phyloP scores from a whole-genome alignment of 2,113 vertebrate species.

The Xiphias gladius region DNA sequence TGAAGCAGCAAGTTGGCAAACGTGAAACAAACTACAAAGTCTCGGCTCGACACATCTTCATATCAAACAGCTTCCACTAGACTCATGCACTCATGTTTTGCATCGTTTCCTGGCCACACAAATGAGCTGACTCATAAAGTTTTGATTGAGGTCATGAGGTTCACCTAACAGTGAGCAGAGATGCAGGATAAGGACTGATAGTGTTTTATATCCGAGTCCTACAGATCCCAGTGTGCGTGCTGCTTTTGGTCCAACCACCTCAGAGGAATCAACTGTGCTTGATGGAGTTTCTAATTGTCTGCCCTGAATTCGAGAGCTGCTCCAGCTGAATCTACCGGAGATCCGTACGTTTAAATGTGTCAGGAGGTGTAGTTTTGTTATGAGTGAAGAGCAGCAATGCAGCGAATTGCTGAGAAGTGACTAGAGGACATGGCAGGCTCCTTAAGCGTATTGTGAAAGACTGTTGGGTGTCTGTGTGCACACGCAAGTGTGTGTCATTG shows the following conservation, averaged over 20 bases:
- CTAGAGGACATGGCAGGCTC: slow-evolving; percentile 65
- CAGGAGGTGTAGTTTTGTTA: slow-evolving; percentile 27
- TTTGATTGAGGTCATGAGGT: slow-evolving; percentile 68
- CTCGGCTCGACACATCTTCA: neutral
- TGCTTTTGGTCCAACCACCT: slow-evolving; percentile 80
- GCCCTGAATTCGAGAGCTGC: slow-evolving; percentile 75
- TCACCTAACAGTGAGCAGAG: slow-evolving; percentile 57
- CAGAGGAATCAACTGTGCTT: slow-evolving; percentile 80
- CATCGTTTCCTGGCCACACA: slow-evolving; percentile 31
- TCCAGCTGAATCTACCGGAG: slow-evolving; percentile 38
- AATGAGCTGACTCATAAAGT: slow-evolving; percentile 61
- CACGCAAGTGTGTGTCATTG: slow-evolving; percentile 17
- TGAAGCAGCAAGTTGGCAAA: neutral
- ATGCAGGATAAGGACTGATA: slow-evolving; percentile 56
- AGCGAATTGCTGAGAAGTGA: slow-evolving; percentile 59
- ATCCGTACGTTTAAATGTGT: slow-evolving; percentile 6
- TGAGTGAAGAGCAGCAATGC: slow-evolving; percentile 67
- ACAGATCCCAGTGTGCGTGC: slow-evolving; percentile 71
- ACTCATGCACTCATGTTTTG: neutral
- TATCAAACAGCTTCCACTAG: neutral
- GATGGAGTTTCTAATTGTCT: slow-evolving; percentile 83
- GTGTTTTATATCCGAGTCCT: slow-evolving; percentile 50
- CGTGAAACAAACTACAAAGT: slow-evolving; percentile 13
- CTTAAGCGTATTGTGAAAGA: slow-evolving; percentile 63
- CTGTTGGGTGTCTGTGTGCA: slow-evolving; percentile 35